A percentile compares a stretch with the other conserved stretches of the same genome.
Evolutionary conservation across 2,888 invertebrate genomes (phyloP).

Genomic region (Dasysyrphus albostriatus): DNA sequence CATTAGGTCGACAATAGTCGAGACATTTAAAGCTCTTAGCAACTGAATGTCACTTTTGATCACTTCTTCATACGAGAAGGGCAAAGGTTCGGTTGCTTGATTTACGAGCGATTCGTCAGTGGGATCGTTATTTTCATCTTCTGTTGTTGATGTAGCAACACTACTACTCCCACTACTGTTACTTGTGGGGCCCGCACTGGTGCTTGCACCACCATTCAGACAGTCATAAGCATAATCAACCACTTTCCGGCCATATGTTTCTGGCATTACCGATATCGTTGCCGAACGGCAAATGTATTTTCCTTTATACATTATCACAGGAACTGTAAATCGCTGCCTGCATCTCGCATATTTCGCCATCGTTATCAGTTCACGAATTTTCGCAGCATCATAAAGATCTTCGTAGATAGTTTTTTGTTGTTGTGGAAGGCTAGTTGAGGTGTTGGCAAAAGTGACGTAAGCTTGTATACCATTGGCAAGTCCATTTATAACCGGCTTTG

Average conservation of each 20-base stretch:
- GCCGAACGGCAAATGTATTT: slow-evolving; percentile 90
- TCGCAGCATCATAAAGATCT: slow-evolving; percentile 85
- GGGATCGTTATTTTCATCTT: slow-evolving; percentile 80
- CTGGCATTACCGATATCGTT: slow-evolving; percentile 89
- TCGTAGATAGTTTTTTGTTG: slow-evolving; percentile 86
- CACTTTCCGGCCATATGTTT: slow-evolving; percentile 89
- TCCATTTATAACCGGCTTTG: slow-evolving; percentile 64
- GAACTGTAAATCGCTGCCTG: slow-evolving; percentile 90
- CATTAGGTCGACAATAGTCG: slow-evolving; percentile 92
- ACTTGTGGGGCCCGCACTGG: slow-evolving; percentile 61
- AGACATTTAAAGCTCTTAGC: slow-evolving; percentile 88
- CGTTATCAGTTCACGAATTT: slow-evolving; percentile 87
- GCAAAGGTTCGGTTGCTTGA: slow-evolving; percentile 77
- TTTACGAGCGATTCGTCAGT: slow-evolving; percentile 80
- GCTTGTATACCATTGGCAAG: slow-evolving; percentile 79
- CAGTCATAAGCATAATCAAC: slow-evolving; percentile 84
- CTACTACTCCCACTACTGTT: slow-evolving; percentile 19
- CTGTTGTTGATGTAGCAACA: slow-evolving; percentile 50
- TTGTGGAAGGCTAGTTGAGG: slow-evolving; percentile 77
- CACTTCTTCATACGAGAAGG: slow-evolving; percentile 82
- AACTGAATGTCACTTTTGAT: slow-evolving; percentile 87
- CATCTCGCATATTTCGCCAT: slow-evolving; percentile 90
- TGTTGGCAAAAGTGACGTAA: slow-evolving; percentile 81
- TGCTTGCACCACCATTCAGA: slow-evolving; percentile 77
- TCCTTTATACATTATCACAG: slow-evolving; percentile 90